Percentiles rank a stretch among this genome's conserved stretches.
These are phyloP conservation scores for Aphaenogaster floridana DNA, from an alignment of 1,140 invertebrate genomes.

Conservation along the genomic window DNA sequence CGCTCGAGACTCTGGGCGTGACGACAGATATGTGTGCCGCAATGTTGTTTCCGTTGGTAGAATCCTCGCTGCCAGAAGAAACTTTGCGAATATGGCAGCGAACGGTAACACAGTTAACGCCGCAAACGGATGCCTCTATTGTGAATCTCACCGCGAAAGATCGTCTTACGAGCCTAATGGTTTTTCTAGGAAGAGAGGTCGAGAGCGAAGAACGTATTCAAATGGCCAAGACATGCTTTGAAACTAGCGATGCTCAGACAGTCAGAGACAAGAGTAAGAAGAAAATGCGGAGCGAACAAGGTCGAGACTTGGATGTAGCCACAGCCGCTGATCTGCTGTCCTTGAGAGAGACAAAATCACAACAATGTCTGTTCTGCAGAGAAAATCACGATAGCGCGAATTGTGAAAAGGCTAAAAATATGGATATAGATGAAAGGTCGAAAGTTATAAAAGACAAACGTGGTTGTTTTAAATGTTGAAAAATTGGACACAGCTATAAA, in stretches of 20 bases:
- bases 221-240: conserved; percentile 65
- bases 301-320: background rate
- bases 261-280: conserved; percentile 23
- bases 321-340: background rate
- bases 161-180: conserved; percentile 66
- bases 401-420: background rate
- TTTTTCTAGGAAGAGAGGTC: conserved; percentile 75
- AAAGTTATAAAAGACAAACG: background rate
- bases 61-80: background rate
- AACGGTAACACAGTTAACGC: background rate
- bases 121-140: background rate
- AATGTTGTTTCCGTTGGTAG: background rate
- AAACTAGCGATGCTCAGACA: background rate
- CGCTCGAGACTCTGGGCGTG: background rate
- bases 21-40: conserved; percentile 27
- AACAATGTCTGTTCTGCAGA: background rate
- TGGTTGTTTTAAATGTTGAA: background rate
- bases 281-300: background rate
- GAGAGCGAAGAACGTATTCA: conserved; percentile 72
- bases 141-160: conserved; percentile 21
- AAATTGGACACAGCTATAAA: background rate
- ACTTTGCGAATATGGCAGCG: background rate
- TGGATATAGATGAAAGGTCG: background rate
- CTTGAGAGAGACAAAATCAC: background rate
- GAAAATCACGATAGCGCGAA: background rate